phyloP scores from a whole-genome alignment of 1,140 invertebrate species.

The Brachionus angularis region DNA sequence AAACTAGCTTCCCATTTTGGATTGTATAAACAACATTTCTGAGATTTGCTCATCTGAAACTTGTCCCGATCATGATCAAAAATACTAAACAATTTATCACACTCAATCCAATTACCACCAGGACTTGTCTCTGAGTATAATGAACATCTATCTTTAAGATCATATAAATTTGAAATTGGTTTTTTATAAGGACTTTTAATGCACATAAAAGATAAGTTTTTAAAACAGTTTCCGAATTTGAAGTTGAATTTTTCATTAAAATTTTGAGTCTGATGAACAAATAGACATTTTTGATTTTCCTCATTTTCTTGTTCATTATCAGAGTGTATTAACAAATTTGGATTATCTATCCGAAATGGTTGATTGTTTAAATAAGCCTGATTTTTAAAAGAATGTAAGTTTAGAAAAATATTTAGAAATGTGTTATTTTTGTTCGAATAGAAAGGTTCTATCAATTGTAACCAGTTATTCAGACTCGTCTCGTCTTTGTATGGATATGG shows the following conservation, averaged over 20 bases:
- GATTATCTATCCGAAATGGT: not conserved
- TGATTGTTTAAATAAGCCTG: constrained; percentile 22
- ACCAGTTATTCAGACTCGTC: not conserved
- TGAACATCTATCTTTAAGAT: not conserved
- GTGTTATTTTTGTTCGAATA: not conserved
- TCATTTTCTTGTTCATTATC: not conserved
- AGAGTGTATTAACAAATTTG: constrained; percentile 5
- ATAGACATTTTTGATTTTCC: not conserved
- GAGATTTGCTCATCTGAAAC: not conserved
- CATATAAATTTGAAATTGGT: no score
- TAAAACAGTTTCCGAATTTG: constrained; percentile 16
- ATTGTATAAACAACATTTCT: constrained; percentile 28
- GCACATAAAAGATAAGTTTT: constrained; percentile 21
- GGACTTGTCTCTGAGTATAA: not conserved
- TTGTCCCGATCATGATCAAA: not conserved
- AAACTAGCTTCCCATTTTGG: not conserved
- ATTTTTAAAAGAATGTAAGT: not conserved
- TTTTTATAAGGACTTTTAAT: not conserved
- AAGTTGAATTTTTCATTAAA: constrained; percentile 22
- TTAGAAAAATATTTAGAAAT: constrained; percentile 7
- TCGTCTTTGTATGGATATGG: not conserved
- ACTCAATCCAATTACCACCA: constrained; percentile 27
- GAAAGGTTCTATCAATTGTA: not conserved
- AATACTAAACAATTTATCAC: constrained; percentile 12
- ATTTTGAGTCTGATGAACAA: constrained; percentile 30